Percentiles rank a stretch among this genome's conserved stretches.
phyloP scores from a whole-genome alignment of 2,888 invertebrate genomes.

The Polyommatus iphigenia region DNA sequence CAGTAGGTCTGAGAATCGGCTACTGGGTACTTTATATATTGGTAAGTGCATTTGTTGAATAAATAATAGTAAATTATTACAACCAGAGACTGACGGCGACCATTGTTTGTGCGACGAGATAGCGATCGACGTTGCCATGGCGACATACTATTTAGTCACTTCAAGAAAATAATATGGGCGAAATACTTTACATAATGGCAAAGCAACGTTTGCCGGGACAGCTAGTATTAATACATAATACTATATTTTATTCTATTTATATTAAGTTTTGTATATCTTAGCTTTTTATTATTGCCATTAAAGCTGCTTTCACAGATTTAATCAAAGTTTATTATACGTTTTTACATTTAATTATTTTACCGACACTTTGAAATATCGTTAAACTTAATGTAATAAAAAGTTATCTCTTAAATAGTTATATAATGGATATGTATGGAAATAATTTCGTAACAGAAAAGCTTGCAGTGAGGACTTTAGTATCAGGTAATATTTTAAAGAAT shows the following conservation, averaged over 20 bases:
- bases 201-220: no score
- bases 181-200: no score
- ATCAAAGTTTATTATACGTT: neutral
- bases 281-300: neutral
- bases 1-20: no score
- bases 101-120: no score
- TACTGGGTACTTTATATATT: no score
- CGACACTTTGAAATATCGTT: constrained; percentile 18
- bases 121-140: no score
- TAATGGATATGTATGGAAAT: constrained; percentile 7
- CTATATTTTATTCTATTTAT: neutral
- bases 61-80: no score
- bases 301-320: constrained; percentile 14
- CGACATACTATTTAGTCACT: no score
- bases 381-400: constrained; percentile 16
- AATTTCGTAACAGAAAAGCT: neutral
- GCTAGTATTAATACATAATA: neutral
- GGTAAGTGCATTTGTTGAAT: no score
- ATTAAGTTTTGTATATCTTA: neutral
- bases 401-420: neutral
- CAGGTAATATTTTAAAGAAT: no score
- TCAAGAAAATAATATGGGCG: no score
- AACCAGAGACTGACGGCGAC: no score
- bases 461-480: neutral
- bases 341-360: constrained; percentile 2